Evolutionary conservation across 2,113 vertebrate genomes (phyloP).

Genomic region (Dicentrarchus labrax): DNA sequence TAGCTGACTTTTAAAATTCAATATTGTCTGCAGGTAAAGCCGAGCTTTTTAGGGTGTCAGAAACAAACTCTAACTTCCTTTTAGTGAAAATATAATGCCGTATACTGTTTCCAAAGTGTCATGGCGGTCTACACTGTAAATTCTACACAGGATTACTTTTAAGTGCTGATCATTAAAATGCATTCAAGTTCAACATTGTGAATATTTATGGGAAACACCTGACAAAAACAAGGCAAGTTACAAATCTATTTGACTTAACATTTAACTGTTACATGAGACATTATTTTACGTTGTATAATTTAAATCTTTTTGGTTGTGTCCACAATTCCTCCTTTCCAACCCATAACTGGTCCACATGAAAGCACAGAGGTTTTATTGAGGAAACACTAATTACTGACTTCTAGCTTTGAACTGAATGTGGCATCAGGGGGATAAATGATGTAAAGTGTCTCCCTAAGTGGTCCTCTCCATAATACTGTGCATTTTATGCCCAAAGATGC

Average conservation of each 20-base stretch:
- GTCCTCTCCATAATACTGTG: constrained; percentile 28
- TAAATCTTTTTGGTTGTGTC: neutral
- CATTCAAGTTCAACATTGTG: neutral
- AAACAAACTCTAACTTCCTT: neutral
- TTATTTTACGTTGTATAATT: neutral
- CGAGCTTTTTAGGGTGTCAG: no score
- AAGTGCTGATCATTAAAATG: neutral
- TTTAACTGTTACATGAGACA: neutral
- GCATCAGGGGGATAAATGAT: constrained; percentile 35
- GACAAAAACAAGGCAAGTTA: neutral
- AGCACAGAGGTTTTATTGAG: constrained; percentile 26
- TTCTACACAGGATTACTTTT: neutral
- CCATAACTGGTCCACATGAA: constrained; percentile 23
- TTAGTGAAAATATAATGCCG: neutral
- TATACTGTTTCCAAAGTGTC: neutral
- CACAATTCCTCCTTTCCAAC: constrained; percentile 3
- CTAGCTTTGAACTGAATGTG: constrained; percentile 41
- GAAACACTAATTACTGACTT: constrained; percentile 34
- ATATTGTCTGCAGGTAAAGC: neutral
- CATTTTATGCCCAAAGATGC: constrained; percentile 46
- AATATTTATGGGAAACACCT: neutral
- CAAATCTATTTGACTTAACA: neutral
- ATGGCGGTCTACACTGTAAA: neutral
- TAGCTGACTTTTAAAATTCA: neutral
- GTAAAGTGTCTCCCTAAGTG: constrained; percentile 32